Conservation (phyloP, 1,140 invertebrate genomes). For the Proales similis region DNA sequence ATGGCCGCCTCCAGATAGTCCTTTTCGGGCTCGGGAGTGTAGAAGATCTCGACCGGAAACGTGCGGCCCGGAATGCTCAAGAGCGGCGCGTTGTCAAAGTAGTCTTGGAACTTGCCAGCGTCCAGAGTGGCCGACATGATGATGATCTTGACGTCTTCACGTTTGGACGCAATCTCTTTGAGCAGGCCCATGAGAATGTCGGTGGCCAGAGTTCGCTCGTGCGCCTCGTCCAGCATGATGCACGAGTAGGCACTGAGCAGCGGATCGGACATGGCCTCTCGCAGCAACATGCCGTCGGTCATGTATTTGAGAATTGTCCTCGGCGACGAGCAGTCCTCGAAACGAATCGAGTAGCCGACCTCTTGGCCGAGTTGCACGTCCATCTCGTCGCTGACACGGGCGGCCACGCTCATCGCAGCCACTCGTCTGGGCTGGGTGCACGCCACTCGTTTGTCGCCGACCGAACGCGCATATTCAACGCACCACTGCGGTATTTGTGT, state of each 20-base stretch:
- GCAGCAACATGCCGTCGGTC: conserved; percentile 98
- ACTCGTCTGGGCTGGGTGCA: conserved; percentile 96
- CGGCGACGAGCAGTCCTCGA: conserved; percentile 93
- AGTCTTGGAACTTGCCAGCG: conserved; percentile 97
- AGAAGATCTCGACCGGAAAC: conserved; percentile 96
- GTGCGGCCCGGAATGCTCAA: conserved; percentile 96
- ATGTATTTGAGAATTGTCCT: conserved; percentile 89
- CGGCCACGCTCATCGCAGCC: conserved; percentile 96
- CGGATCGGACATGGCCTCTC: conserved; percentile 98
- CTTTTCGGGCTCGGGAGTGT: conserved; percentile 93
- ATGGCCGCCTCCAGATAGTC: conserved; percentile 98
- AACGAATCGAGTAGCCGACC: conserved; percentile 98
- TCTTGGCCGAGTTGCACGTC: conserved; percentile 91
- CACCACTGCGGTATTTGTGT: conserved; percentile 69
- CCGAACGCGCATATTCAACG: conserved; percentile 71
- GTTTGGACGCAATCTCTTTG: conserved; percentile 91
- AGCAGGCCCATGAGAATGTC: conserved; percentile 96
- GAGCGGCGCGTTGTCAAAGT: conserved; percentile 94
- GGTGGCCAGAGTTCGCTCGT: conserved; percentile 94
- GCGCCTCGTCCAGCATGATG: conserved; percentile 94
- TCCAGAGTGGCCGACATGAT: conserved; percentile 99
- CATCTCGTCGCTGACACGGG: conserved; percentile 97
- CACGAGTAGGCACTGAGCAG: conserved; percentile 88
- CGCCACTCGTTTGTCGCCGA: conserved; percentile 67
- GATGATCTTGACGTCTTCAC: conserved; percentile 88